Percentiles rank a stretch among this genome's conserved stretches.
Evolutionary conservation across 2,888 invertebrate genomes (phyloP).

Genomic region (Ethmia dodecea): DNA sequence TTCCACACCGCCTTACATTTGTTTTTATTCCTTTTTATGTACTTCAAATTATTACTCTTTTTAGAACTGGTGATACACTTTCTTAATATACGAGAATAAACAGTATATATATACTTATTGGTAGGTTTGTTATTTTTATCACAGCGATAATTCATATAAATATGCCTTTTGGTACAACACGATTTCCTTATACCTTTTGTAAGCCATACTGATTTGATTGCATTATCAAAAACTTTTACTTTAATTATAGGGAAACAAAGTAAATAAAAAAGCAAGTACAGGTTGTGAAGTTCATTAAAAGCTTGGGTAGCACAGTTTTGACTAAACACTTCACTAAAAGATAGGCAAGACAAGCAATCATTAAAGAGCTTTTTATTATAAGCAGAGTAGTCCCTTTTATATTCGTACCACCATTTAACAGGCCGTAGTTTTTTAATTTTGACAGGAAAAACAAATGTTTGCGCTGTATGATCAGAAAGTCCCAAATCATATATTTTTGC

Average conservation of each 20-base stretch:
- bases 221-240: not conserved
- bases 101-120: not conserved
- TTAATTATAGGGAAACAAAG: not conserved
- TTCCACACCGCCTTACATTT: slow-evolving; percentile 1
- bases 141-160: not conserved
- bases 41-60: not conserved
- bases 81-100: not conserved
- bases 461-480: not conserved
- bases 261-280: not conserved
- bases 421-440: not conserved
- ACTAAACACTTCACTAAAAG: not conserved
- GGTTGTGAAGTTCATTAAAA: not conserved
- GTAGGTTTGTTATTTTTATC: not conserved
- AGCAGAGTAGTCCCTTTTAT: not conserved
- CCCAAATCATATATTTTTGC: not conserved
- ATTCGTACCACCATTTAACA: not conserved
- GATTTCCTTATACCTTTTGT: not conserved
- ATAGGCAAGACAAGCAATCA: not conserved
- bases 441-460: not conserved
- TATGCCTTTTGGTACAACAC: not conserved
- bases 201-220: not conserved
- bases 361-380: not conserved
- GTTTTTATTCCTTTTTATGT: not conserved
- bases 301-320: not conserved
- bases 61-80: not conserved